Evolutionary conservation across 2,797 vertebrate species (phyloP), one percentile per base, ranked within the genome.

Genomic region (Eleutherodactylus coqui): DNA sequence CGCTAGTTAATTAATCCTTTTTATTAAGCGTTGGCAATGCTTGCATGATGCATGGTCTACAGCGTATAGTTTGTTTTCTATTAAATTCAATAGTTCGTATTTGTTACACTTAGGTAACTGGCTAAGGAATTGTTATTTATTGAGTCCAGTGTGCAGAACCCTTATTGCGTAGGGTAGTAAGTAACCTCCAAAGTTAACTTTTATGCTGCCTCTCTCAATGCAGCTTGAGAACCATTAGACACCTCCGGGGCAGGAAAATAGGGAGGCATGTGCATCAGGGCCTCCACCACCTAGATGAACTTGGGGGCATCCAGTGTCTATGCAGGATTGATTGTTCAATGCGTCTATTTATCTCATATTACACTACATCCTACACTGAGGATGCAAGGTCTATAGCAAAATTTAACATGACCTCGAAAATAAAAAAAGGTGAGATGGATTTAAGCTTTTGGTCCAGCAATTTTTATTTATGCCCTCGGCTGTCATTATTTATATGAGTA

Each of bases 91-190:
- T 60, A 62, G 62, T 45, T 24, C 24, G 5, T 27, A 73, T 43
- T 72, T 72, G 69, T 43, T 72, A 72, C 24, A 11, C 38, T 72
- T 73, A 72, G 14, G 10, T 27, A 72, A 72, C 36, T 70, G 21
- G 9, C 67, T 41, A 41, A 70, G 69, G 69, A 73, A 73, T 73
- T 73, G 13, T 73, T 73, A 73, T 72, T 45, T 72, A 72, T 72
- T 1, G n/a, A 43, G 21, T n/a, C 10, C 21, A n/a, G 19, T 72
- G 69, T 72, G 4, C 38, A 72, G 13, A 43, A 45, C 4, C 41
- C 36, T 72, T 8, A 45, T 43, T 27, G 41, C 27, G 21, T 45
- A 72, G 14, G 27, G 21, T 7, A 72, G 4, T 72, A 14, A 43
- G 21, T 43, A 13, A n/a, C 11, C 10, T 13, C 24, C 24, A 43